A percentile compares a stretch with the other conserved stretches of the same genome.
Evolutionary conservation across 2,888 invertebrate genomes (phyloP).

Genomic region (Hyppa rectilinea): DNA sequence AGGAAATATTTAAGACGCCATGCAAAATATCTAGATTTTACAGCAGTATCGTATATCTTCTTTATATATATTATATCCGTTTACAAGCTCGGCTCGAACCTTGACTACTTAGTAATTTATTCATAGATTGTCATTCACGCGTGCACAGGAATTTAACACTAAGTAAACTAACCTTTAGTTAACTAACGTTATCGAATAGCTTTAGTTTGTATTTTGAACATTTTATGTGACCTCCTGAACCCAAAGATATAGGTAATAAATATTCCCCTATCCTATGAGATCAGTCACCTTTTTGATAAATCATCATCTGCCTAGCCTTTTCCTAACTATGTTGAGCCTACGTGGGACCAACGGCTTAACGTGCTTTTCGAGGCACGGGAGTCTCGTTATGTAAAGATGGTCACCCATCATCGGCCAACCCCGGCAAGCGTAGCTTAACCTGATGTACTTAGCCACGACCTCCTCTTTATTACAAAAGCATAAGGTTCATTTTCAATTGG

Average conservation of each 20-base stretch:
- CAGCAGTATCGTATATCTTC: neutral
- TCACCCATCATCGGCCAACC: too few species aligned
- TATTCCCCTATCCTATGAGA: neutral
- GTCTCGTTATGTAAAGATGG: too few species aligned
- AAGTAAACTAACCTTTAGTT: conserved; percentile 12
- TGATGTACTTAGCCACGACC: too few species aligned
- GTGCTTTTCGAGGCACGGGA: too few species aligned
- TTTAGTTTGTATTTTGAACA: neutral
- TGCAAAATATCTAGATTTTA: conserved; percentile 3
- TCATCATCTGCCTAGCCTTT: too few species aligned
- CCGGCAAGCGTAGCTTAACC: too few species aligned
- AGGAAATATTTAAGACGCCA: neutral
- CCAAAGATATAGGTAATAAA: neutral
- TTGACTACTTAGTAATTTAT: conserved; percentile 52
- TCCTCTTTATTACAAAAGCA: too few species aligned
- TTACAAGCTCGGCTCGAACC: neutral
- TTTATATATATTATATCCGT: too few species aligned
- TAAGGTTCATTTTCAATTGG: too few species aligned
- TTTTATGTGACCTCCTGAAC: neutral
- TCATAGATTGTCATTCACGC: conserved; percentile 47
- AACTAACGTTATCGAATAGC: neutral
- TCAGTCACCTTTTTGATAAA: neutral
- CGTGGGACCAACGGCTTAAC: too few species aligned
- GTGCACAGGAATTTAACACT: conserved; percentile 7
- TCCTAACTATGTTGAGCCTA: too few species aligned